Percentiles rank a stretch among this genome's conserved stretches.
Conservation (phyloP, 92 coral and sea anemone genomes). For the Desmophyllum pertusum region DNA sequence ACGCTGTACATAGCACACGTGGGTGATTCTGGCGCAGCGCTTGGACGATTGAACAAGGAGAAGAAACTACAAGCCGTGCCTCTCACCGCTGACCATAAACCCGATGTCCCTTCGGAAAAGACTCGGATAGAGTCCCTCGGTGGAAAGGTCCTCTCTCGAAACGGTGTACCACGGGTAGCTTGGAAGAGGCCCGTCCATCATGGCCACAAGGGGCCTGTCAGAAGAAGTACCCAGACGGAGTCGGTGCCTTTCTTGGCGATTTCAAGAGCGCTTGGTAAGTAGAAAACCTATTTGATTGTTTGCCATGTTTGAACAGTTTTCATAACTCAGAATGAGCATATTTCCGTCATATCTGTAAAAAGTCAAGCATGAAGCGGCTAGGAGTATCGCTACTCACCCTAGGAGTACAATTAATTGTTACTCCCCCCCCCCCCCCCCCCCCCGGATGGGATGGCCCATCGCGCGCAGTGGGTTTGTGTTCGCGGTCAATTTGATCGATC, state of each 20-base stretch:
- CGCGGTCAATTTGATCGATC: background rate
- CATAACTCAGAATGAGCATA: background rate
- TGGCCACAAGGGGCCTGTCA: conserved; percentile 91
- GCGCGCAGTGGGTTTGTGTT: background rate
- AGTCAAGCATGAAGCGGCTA: too few relatives aligned
- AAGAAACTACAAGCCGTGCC: conserved; percentile 72
- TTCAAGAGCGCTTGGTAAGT: conserved; percentile 92
- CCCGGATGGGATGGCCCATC: too few relatives aligned
- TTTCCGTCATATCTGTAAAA: background rate
- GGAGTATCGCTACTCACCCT: too few relatives aligned
- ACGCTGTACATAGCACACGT: conserved; percentile 96
- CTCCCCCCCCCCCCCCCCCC: too few relatives aligned
- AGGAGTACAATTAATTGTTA: too few relatives aligned
- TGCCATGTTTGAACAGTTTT: background rate
- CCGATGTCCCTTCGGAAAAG: conserved; percentile 89
- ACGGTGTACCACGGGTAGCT: conserved; percentile 94
- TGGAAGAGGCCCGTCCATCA: conserved; percentile 95
- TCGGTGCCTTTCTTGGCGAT: conserved; percentile 94
- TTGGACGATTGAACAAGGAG: conserved; percentile 64
- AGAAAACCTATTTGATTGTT: background rate
- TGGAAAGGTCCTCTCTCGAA: conserved; percentile 85
- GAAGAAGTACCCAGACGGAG: conserved; percentile 91
- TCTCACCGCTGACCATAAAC: conserved; percentile 93
- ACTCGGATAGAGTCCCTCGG: conserved; percentile 90
- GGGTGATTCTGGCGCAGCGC: conserved; percentile 94